Evolutionary conservation across 2,113 vertebrate genomes (phyloP).

Genomic region (Pelecanus crispus): DNA sequence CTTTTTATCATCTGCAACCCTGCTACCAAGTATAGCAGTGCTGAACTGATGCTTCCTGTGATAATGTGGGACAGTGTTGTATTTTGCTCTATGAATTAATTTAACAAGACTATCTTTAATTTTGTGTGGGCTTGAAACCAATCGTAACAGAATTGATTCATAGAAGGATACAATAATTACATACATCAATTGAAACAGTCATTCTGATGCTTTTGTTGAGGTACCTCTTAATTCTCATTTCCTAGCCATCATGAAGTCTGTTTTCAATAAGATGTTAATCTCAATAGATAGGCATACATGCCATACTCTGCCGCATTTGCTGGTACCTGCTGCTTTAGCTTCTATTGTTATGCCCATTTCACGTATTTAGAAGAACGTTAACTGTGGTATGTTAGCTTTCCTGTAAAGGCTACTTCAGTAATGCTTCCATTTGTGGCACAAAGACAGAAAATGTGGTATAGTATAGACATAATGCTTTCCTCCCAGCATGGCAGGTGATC

Average conservation of each 20-base stretch:
- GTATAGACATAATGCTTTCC: not conserved
- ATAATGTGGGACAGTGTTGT: not conserved
- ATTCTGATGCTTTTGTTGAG: not conserved
- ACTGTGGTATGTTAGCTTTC: not conserved
- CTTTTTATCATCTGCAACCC: not conserved
- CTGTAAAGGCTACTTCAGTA: not conserved
- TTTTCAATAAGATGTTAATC: not conserved
- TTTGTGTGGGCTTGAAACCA: not conserved
- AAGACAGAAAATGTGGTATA: not conserved
- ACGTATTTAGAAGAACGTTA: rapidly evolving
- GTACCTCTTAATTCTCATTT: not conserved
- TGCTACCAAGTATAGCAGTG: not conserved
- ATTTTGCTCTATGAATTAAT: not conserved
- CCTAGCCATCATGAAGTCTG: not conserved
- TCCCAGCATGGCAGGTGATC: not conserved
- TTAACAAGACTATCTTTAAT: not conserved
- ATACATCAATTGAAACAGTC: not conserved
- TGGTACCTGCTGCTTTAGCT: not conserved
- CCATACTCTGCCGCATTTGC: rapidly evolving
- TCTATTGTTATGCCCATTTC: not conserved
- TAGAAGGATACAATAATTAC: rapidly evolving
- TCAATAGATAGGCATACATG: rapidly evolving
- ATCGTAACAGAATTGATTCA: not conserved
- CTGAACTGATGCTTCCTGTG: not conserved
- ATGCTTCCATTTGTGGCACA: not conserved